Base-by-base conservation (phyloP, 2,888 invertebrate species). In the Meloe dianella region DNA sequence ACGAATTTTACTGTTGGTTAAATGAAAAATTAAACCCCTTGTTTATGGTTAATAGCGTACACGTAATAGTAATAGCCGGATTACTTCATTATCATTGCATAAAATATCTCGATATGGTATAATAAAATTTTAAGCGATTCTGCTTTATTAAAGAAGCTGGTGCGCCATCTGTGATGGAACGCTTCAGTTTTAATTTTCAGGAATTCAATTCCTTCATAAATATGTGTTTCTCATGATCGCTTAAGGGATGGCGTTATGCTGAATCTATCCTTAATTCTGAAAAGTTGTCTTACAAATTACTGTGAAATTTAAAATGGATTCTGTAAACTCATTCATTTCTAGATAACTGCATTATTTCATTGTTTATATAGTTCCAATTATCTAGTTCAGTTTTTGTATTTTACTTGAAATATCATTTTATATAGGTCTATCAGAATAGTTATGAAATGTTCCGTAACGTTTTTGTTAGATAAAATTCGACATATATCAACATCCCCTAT, bases 401-500 rank as follows among this genome's bases (percentile, higher is more conserved):
- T 4, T 27, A 2, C 4, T 27, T 27, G 27, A 27, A 27, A 27
- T 27, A 27, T 27, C 2, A 32, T 6, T 32, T 32, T 6, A 32
- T 32, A 6, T 32, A 10, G 32, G 1, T 32, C 10, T 32, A 32
- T 32, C 7, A 10, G 5, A 32, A 32, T 8, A 7, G 7, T 7
- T 9, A 32, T 1, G 4, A 10, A 32, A 32, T 10, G 32, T 32
- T 6, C 32, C 10, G 4, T 32, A 32, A 32, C 2, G 27, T 27
- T 27, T 2, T 27, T 27, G 4, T n/a, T n/a, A n/a, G n/a, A n/a
- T n/a, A n/a, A n/a, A n/a, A n/a, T n/a, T n/a, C 63, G 58, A 57
- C 57, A 62, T 65, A 47, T 54, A 58, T 59, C 30, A 32, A 60
- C 20, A 10, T 57, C 24, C 47, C 56, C 63, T 58, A 65, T 65